A percentile compares a stretch with the other conserved stretches of the same genome.
Conservation (phyloP, 2,888 invertebrate species). For the Lydus trimaculatus region DNA sequence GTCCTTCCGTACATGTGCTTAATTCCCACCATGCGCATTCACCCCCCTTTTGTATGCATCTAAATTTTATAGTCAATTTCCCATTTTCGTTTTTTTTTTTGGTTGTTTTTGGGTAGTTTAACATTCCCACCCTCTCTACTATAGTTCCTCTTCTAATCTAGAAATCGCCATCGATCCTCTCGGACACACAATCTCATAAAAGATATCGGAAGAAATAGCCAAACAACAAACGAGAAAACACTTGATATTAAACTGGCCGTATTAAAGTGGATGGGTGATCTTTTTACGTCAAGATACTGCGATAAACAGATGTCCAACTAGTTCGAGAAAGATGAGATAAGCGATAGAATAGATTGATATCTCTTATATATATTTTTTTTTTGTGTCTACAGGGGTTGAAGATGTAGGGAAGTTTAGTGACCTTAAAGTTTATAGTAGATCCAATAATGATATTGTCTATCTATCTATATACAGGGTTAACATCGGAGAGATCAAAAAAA, state of each 20-base stretch:
- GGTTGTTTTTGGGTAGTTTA: not conserved
- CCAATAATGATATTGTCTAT: not conserved
- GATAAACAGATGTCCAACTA: slow-evolving; percentile 5
- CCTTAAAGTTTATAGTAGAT: slow-evolving; percentile 9
- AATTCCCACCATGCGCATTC: not conserved
- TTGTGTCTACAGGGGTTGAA: not conserved
- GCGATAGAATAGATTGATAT: slow-evolving; percentile 6
- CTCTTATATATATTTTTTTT: not conserved
- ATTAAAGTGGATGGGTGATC: slow-evolving; percentile 20
- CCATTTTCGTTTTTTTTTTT: not conserved
- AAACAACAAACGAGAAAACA: slow-evolving; percentile 11
- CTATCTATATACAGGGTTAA: not conserved
- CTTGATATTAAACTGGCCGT: slow-evolving; percentile 33
- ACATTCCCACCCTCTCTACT: not conserved
- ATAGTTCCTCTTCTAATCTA: not conserved
- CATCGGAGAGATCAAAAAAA: too few species aligned
- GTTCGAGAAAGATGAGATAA: slow-evolving; percentile 22
- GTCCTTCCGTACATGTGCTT: slow-evolving; percentile 41
- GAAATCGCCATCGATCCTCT: not conserved
- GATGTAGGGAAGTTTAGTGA: slow-evolving; percentile 10
- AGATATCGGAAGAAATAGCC: not conserved
- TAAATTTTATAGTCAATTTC: not conserved
- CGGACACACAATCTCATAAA: not conserved
- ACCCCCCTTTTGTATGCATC: too few species aligned
- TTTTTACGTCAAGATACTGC: not conserved